Percentiles rank a stretch among this genome's conserved stretches.
These are phyloP conservation scores for Leptoclinus maculatus DNA, from an alignment of 2,797 vertebrate genomes.

Conservation along the genomic window DNA sequence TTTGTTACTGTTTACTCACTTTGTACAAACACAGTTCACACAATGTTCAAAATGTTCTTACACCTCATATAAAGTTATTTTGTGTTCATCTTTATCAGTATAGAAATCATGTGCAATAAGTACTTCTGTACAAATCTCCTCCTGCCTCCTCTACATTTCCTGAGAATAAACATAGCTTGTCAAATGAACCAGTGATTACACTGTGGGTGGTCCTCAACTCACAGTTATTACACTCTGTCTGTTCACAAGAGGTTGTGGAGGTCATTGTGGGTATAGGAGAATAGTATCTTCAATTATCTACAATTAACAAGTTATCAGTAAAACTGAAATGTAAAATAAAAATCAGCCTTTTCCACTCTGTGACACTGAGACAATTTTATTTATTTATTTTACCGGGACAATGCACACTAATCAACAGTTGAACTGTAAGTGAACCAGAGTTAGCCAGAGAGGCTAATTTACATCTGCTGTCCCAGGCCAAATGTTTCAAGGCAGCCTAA, in stretches of 20 bases:
- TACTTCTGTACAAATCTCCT: not conserved
- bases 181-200: not conserved
- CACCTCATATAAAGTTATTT: not conserved
- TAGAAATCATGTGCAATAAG: no score
- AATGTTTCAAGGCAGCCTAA: no score
- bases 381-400: no score
- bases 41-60: not conserved
- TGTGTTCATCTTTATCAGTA: not conserved
- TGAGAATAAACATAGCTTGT: not conserved
- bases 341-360: not conserved
- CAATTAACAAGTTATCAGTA: no score
- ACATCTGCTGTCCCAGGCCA: no score
- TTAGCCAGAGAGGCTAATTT: no score
- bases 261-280: not conserved
- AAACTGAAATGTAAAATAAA: not conserved
- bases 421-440: no score
- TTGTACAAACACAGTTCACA: not conserved
- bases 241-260: not conserved
- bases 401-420: no score
- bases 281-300: not conserved
- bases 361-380: not conserved
- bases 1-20: not conserved
- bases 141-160: not conserved
- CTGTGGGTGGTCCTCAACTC: no score
- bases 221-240: not conserved